These are phyloP conservation scores for Platyrinchus mystaceus DNA, from an alignment of 2,797 vertebrate species.

Conservation along the genomic window DNA sequence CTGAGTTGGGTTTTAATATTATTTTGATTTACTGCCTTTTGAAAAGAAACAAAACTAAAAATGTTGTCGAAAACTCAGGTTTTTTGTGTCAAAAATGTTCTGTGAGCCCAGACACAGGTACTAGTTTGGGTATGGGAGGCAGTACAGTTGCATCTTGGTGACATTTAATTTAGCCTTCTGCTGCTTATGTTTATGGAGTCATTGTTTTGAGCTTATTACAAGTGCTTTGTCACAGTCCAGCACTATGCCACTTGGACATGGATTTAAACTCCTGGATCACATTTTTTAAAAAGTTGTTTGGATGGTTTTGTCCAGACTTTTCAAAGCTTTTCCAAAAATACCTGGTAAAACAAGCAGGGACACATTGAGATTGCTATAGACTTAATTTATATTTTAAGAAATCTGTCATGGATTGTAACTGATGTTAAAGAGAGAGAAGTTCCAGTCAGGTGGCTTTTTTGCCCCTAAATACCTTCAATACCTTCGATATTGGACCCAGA, in stretches of 20 bases:
- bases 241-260: neutral
- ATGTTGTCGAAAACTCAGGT: accelerated
- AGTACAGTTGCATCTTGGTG: neutral
- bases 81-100: neutral
- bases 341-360: neutral
- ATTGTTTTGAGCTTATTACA: neutral
- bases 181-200: neutral
- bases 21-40: neutral
- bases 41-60: neutral
- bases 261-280: neutral
- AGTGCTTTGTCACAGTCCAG: neutral
- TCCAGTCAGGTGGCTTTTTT: neutral
- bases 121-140: neutral
- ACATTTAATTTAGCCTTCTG: neutral
- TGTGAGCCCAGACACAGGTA: neutral
- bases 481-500: neutral
- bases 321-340: neutral
- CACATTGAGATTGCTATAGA: accelerated
- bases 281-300: neutral
- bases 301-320: neutral
- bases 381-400: neutral
- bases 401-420: neutral
- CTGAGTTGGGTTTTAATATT: neutral
- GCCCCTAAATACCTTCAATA: neutral
- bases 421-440: neutral